Evolutionary conservation across 2,797 vertebrate genomes (phyloP).

Genomic region (Pseudochirops cupreus): DNA sequence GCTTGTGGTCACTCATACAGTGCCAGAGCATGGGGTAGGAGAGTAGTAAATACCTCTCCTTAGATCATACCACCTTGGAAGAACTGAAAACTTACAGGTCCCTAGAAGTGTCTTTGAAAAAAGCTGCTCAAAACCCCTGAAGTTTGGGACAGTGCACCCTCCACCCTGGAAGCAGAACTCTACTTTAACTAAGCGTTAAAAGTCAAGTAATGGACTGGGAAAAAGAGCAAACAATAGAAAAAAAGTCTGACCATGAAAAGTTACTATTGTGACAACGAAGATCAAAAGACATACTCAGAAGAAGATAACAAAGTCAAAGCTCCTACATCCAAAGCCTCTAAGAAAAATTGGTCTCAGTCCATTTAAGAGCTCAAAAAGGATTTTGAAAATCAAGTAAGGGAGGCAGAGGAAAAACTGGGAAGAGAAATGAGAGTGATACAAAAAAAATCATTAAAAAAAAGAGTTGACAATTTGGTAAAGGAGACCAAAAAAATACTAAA

Average conservation of each 20-base stretch:
- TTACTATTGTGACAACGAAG: background rate
- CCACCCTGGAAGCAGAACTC: background rate
- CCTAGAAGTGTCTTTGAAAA: background rate
- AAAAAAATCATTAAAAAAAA: background rate
- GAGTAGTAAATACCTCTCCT: too few relatives aligned
- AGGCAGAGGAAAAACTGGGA: background rate
- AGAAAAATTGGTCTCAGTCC: background rate
- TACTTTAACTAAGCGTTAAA: background rate
- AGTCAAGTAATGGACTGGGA: background rate
- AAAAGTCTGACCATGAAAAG: background rate
- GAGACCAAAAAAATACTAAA: background rate
- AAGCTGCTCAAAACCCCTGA: background rate
- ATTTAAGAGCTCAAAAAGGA: background rate
- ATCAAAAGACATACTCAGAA: background rate
- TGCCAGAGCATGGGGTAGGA: too few relatives aligned
- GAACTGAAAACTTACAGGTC: background rate
- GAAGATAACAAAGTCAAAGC: background rate
- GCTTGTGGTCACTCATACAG: too few relatives aligned
- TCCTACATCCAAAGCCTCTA: background rate
- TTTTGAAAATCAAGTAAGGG: background rate
- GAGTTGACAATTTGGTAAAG: background rate
- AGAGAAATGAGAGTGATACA: background rate
- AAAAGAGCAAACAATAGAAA: background rate
- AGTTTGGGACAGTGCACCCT: background rate
- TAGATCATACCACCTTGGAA: background rate